phyloP scores from a whole-genome alignment of 2,888 invertebrate genomes.

The Nycteola revayana region DNA sequence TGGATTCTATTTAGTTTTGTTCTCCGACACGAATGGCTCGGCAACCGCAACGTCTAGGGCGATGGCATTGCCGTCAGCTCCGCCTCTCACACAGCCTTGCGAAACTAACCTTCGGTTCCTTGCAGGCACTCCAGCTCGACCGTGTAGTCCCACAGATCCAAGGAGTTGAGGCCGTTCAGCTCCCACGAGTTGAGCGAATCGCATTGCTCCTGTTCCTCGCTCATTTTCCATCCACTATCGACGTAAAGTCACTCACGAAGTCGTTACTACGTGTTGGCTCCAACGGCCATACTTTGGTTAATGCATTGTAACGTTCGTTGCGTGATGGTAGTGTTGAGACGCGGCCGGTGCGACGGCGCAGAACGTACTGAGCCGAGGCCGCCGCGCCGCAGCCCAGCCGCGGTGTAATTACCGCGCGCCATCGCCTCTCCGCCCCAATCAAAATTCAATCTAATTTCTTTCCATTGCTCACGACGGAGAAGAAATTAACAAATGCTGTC shows the following conservation, averaged over 20 bases:
- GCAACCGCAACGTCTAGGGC: slow-evolving; percentile 28
- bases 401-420: slow-evolving; percentile 57
- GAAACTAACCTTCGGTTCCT: slow-evolving; percentile 87
- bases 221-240: slow-evolving; percentile 56
- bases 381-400: slow-evolving; percentile 40
- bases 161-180: slow-evolving; percentile 83
- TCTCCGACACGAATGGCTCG: slow-evolving; percentile 47
- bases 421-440: slow-evolving; percentile 59
- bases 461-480: slow-evolving; percentile 58
- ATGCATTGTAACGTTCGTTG: slow-evolving; percentile 28
- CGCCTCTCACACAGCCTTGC: slow-evolving; percentile 64
- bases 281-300: slow-evolving; percentile 54
- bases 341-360: slow-evolving; percentile 32
- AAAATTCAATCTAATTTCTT: slow-evolving; percentile 69
- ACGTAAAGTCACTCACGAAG: slow-evolving; percentile 51
- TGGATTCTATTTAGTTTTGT: slow-evolving; percentile 41
- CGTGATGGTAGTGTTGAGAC: slow-evolving; percentile 29
- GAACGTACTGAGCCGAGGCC: slow-evolving; percentile 44
- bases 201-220: slow-evolving; percentile 68
- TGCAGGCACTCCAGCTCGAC: slow-evolving; percentile 91
- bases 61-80: slow-evolving; percentile 18
- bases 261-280: slow-evolving; percentile 40
- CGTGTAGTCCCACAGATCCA: slow-evolving; percentile 93
- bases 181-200: slow-evolving; percentile 78
- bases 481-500: slow-evolving; percentile 65